phyloP scores from a whole-genome alignment of 2,113 vertebrate genomes.

The Atrichornis clamosus region DNA sequence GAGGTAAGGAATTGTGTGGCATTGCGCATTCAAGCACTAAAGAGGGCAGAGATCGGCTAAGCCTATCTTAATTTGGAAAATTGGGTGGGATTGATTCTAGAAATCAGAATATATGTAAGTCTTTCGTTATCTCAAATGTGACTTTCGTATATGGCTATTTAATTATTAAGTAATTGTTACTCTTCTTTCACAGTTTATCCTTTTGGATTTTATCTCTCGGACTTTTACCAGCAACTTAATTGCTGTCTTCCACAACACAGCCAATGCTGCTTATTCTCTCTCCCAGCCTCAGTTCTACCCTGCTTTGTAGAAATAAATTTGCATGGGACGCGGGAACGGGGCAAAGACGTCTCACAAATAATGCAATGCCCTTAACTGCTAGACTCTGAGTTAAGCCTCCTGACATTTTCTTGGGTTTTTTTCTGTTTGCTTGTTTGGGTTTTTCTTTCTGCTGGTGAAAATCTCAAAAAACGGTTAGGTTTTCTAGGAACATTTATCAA shows the following conservation, averaged over 20 bases:
- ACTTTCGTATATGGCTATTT: neutral
- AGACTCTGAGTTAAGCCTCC: neutral
- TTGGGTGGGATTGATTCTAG: neutral
- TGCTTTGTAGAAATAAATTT: neutral
- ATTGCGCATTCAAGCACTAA: neutral
- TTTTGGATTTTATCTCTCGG: neutral
- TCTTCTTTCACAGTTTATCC: neutral
- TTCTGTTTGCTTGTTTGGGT: neutral
- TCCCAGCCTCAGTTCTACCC: neutral
- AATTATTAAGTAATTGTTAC: neutral
- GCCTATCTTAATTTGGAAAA: neutral
- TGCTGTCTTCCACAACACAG: neutral
- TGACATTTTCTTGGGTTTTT: neutral
- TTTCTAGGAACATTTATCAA: neutral
- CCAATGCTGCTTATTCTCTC: neutral
- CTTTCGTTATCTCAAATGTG: neutral
- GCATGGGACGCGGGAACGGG: neutral
- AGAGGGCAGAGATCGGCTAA: neutral
- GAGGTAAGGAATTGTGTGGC: neutral
- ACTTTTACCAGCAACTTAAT: neutral
- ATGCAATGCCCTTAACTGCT: neutral
- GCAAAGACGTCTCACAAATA: neutral
- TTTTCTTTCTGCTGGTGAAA: neutral
- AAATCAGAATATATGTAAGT: neutral
- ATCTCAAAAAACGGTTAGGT: neutral